These are phyloP conservation scores for Lutjanus campechanus DNA, from an alignment of 2,797 vertebrate species.

Conservation along the genomic window DNA sequence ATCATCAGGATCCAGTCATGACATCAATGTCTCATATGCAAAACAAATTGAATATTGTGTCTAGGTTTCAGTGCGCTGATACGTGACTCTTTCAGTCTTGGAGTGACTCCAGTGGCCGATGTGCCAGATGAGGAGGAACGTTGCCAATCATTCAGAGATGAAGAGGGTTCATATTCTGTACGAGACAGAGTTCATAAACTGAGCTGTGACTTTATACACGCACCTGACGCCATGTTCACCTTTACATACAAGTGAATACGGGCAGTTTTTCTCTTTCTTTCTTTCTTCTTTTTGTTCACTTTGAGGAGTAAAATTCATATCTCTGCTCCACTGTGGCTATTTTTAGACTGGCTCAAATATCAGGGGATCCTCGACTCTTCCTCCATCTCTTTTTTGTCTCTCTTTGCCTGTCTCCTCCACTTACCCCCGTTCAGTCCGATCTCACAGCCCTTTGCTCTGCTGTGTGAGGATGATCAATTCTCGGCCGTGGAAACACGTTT, in stretches of 20 bases:
- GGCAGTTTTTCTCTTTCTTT: constrained; percentile 1
- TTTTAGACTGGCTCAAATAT: constrained; percentile 70
- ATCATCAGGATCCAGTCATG: constrained; percentile 25
- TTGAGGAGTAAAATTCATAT: constrained; percentile 44
- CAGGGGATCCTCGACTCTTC: constrained; percentile 61
- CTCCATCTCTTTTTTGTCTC: constrained; percentile 45
- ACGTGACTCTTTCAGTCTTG: constrained; percentile 13
- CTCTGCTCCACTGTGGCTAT: constrained; percentile 61
- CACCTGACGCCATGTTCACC: constrained; percentile 21
- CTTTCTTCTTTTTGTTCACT: constrained; percentile 27
- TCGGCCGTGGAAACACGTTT: constrained; percentile 21
- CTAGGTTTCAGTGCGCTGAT: constrained; percentile 4
- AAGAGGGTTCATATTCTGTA: constrained; percentile 38
- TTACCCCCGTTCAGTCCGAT: constrained; percentile 36
- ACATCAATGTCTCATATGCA: constrained; percentile 31
- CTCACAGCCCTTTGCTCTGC: constrained; percentile 23
- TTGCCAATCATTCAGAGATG: constrained; percentile 48
- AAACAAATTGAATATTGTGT: constrained; percentile 12
- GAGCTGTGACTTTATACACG: constrained; percentile 23
- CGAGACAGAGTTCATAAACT: constrained; percentile 33
- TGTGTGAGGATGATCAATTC: constrained; percentile 43
- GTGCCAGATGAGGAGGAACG: constrained; percentile 29
- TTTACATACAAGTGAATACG: background rate
- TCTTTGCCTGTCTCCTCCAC: constrained; percentile 47
- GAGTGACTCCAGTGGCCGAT: constrained; percentile 17